Percentiles rank a stretch among this genome's conserved stretches.
phyloP scores from a whole-genome alignment of 2,113 vertebrate genomes.

The Sander lucioperca region DNA sequence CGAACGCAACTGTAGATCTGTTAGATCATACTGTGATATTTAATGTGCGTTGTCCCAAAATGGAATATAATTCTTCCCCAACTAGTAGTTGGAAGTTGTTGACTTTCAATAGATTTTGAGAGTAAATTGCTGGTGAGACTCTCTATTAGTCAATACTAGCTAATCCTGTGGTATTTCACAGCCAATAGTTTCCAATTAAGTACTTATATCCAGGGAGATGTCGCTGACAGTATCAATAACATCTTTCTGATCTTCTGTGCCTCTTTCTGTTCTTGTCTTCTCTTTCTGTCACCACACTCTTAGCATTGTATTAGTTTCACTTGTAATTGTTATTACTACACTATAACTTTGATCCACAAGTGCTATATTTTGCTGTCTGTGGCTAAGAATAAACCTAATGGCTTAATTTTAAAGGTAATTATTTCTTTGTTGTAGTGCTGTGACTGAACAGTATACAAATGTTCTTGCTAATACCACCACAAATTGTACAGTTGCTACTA shows the following conservation, averaged over 20 bases:
- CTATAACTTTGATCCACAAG: slow-evolving; percentile 16
- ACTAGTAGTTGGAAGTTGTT: slow-evolving; percentile 47
- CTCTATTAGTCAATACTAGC: slow-evolving; percentile 65
- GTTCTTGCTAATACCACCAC: slow-evolving; percentile 23
- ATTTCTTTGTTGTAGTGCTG: slow-evolving; percentile 16
- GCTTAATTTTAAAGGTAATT: slow-evolving; percentile 53
- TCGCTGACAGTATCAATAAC: slow-evolving; percentile 75
- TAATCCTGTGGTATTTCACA: slow-evolving; percentile 80
- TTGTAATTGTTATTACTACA: slow-evolving; percentile 50
- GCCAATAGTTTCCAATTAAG: slow-evolving; percentile 79
- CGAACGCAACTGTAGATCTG: neutral
- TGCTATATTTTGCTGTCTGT: slow-evolving; percentile 5
- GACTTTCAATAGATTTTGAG: slow-evolving; percentile 56
- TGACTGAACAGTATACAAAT: slow-evolving; percentile 12
- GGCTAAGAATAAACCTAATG: slow-evolving; percentile 25
- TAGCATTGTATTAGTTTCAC: slow-evolving; percentile 25
- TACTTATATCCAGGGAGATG: slow-evolving; percentile 63
- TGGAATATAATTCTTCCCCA: slow-evolving; percentile 33
- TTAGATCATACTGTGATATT: neutral
- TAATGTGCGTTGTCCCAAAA: neutral
- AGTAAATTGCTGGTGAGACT: slow-evolving; percentile 67
- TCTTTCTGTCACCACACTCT: slow-evolving; percentile 2
- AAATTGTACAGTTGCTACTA: slow-evolving; percentile 1
- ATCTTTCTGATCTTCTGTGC: slow-evolving; percentile 67
- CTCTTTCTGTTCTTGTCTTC: slow-evolving; percentile 39